A percentile compares a stretch with the other conserved stretches of the same genome.
phyloP scores from a whole-genome alignment of 2,113 vertebrate genomes.

The Python bivittatus region DNA sequence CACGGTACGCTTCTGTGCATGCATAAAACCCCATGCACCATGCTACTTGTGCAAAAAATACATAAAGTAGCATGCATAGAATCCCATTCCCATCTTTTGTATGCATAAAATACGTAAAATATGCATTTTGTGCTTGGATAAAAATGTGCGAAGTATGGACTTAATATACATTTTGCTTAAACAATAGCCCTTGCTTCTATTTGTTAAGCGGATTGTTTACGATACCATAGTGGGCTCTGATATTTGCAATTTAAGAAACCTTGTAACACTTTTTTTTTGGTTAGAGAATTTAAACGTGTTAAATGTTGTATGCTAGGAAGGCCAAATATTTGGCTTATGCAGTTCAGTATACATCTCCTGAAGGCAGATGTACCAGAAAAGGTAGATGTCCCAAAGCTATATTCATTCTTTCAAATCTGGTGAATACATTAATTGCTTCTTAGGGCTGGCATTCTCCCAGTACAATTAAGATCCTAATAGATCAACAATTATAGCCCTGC shows the following conservation, averaged over 20 bases:
- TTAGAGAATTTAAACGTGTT: not conserved
- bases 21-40: not conserved
- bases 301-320: not conserved
- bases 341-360: not conserved
- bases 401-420: conserved; percentile 10
- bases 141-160: not conserved
- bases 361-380: not conserved
- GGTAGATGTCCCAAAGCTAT: not conserved
- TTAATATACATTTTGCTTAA: not conserved
- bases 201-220: not conserved
- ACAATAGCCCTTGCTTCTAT: not conserved
- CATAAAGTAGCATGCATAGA: not conserved
- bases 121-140: not conserved
- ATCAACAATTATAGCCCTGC: conserved; percentile 39
- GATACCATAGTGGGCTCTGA: not conserved
- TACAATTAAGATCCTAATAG: conserved; percentile 42
- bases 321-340: not conserved
- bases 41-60: not conserved
- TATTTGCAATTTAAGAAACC: not conserved
- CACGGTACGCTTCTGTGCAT: not conserved
- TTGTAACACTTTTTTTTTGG: not conserved
- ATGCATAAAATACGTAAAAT: not conserved
- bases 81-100: not conserved
- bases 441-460: conserved; percentile 18
- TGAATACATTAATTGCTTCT: conserved; percentile 29